These are phyloP conservation scores for Euspilapteryx auroguttella DNA, from an alignment of 2,888 invertebrate species.

Conservation along the genomic window DNA sequence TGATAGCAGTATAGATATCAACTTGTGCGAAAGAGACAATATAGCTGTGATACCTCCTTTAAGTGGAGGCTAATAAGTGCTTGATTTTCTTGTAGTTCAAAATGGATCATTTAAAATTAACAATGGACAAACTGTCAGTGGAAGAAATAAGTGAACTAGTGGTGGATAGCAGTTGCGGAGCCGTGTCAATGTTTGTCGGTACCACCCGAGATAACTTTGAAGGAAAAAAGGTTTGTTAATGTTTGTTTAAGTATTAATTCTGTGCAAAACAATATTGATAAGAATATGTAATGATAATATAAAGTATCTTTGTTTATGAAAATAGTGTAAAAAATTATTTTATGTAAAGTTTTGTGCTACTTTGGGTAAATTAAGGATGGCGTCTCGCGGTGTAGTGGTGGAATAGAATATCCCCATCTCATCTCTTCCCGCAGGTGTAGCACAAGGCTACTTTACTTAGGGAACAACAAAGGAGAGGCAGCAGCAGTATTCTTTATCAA, in stretches of 20 bases:
- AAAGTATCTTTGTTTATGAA: no score
- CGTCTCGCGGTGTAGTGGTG: no score
- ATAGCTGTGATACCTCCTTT: constrained; percentile 93
- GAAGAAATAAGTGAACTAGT: constrained; percentile 69
- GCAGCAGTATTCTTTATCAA: no score
- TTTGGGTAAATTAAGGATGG: no score
- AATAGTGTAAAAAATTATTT: no score
- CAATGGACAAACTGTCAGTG: constrained; percentile 66
- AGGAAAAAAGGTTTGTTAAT: constrained; percentile 66
- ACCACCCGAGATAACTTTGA: constrained; percentile 86
- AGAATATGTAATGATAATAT: no score
- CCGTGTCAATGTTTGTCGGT: constrained; percentile 87
- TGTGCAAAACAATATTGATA: background rate
- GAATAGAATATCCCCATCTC: no score
- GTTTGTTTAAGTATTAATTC: constrained; percentile 4
- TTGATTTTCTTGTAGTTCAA: background rate
- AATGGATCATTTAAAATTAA: constrained; percentile 74
- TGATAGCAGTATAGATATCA: constrained; percentile 48
- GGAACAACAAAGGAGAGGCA: no score
- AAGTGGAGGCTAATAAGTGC: constrained; percentile 77
- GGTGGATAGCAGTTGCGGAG: constrained; percentile 76
- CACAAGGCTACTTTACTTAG: no score
- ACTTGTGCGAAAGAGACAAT: constrained; percentile 71
- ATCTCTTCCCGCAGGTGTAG: no score
- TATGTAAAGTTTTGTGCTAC: no score